Conservation (phyloP, 1,140 invertebrate species). For the Vollenhovia emeryi region DNA sequence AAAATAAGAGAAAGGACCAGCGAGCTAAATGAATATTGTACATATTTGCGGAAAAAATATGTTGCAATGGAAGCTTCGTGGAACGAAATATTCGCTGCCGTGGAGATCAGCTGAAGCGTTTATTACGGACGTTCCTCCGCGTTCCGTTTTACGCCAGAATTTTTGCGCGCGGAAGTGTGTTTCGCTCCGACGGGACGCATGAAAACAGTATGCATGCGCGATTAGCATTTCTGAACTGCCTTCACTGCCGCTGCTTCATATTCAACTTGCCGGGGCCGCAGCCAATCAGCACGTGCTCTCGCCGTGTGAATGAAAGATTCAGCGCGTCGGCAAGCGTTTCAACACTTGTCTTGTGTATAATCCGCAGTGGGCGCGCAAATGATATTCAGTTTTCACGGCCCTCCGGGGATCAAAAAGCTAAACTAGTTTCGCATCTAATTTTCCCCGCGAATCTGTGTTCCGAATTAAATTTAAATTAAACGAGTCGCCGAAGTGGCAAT, state of each 20-base stretch:
- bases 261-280: slow-evolving; percentile 34
- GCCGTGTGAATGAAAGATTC: slow-evolving; percentile 59
- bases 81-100: slow-evolving; percentile 16
- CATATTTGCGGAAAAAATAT: slow-evolving; percentile 16
- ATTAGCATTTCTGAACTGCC: slow-evolving; percentile 56
- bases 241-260: slow-evolving; percentile 40
- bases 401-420: slow-evolving; percentile 44
- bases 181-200: slow-evolving; percentile 1
- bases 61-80: not conserved
- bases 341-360: slow-evolving; percentile 55
- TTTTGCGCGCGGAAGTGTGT: slow-evolving; percentile 38
- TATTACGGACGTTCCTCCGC: slow-evolving; percentile 5
- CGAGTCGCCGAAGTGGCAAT: slow-evolving; percentile 33
- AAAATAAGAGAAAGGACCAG: not conserved
- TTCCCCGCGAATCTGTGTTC: slow-evolving; percentile 32
- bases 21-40: slow-evolving; percentile 1
- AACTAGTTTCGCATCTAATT: slow-evolving; percentile 62
- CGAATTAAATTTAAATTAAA: slow-evolving; percentile 80
- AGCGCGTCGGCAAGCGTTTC: slow-evolving; percentile 30
- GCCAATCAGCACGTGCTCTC: slow-evolving; percentile 47
- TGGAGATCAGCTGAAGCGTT: not conserved
- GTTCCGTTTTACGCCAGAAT: not conserved
- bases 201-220: slow-evolving; percentile 55
- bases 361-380: slow-evolving; percentile 8
- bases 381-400: slow-evolving; percentile 61